Conservation (phyloP, 1,140 invertebrate genomes). For the Dolichoris vasculosae region DNA sequence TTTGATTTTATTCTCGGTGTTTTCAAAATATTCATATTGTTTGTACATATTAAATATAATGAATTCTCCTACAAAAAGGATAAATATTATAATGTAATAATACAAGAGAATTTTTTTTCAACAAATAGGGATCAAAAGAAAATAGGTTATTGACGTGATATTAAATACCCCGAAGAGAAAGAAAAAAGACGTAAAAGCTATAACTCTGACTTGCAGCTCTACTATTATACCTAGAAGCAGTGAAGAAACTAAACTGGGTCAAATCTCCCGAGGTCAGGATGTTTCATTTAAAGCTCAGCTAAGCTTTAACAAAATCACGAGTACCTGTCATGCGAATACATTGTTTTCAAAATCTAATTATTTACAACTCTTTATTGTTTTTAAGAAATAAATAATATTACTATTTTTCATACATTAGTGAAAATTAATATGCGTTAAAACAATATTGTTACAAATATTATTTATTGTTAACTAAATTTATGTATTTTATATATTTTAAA, state of each 20-base stretch:
- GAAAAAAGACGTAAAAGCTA: background rate
- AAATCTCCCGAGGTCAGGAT: conserved; percentile 49
- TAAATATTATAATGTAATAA: too few species aligned
- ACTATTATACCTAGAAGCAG: background rate
- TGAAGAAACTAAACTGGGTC: conserved; percentile 49
- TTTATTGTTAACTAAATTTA: too few species aligned
- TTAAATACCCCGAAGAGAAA: background rate
- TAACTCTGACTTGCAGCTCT: background rate
- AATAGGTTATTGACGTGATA: background rate
- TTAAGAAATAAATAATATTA: background rate
- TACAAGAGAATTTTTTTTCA: too few species aligned
- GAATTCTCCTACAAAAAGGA: too few species aligned
- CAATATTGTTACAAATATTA: too few species aligned
- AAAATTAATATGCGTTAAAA: too few species aligned
- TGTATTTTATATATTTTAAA: too few species aligned
- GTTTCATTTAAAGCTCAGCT: conserved; percentile 40
- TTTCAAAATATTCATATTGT: too few species aligned
- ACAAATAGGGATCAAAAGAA: background rate
- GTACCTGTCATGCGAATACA: conserved; percentile 20
- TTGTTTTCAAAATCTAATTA: conserved; percentile 31
- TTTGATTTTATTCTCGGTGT: too few species aligned
- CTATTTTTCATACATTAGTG: background rate
- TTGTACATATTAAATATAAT: too few species aligned
- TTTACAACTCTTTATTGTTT: background rate
- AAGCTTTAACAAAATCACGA: conserved; percentile 46